These are phyloP conservation scores for Drosophila picticornis DNA, from an alignment of 2,888 invertebrate species.

Conservation along the genomic window DNA sequence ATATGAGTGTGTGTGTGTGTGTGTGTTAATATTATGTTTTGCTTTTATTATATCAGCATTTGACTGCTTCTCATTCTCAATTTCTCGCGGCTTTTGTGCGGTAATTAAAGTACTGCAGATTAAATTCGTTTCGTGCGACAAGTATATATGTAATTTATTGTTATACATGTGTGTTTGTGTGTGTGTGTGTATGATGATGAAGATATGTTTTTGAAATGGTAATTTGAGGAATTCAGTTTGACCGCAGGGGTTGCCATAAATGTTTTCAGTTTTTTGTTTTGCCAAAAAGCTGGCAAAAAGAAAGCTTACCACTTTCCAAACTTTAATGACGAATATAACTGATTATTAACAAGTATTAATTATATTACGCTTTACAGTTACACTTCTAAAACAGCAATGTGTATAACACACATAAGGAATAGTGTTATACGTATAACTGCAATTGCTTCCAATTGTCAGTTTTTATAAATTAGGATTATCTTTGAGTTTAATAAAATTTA, in stretches of 20 bases:
- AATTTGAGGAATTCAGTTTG: conserved; percentile 14
- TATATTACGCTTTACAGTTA: not conserved
- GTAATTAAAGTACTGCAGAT: conserved; percentile 66
- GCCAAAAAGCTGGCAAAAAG: not conserved
- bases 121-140: conserved; percentile 51
- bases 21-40: conserved; percentile 27
- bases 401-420: not conserved
- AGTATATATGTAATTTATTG: not conserved
- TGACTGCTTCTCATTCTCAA: conserved; percentile 9
- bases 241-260: conserved; percentile 5
- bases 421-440: not conserved
- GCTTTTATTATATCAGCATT: conserved; percentile 60
- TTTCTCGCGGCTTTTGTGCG: conserved; percentile 65
- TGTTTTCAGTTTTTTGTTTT: not conserved
- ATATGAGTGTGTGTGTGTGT: not conserved
- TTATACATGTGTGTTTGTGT: not conserved
- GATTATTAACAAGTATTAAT: not conserved
- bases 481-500: not conserved
- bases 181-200: conserved; percentile 7
- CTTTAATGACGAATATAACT: not conserved
- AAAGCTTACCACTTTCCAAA: conserved; percentile 7
- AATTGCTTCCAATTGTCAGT: not conserved
- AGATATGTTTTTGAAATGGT: conserved; percentile 15
- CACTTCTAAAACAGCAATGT: not conserved
- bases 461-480: not conserved